Evolutionary conservation across 2,888 invertebrate genomes (phyloP).

Genomic region (Drosophila melanosoma): DNA sequence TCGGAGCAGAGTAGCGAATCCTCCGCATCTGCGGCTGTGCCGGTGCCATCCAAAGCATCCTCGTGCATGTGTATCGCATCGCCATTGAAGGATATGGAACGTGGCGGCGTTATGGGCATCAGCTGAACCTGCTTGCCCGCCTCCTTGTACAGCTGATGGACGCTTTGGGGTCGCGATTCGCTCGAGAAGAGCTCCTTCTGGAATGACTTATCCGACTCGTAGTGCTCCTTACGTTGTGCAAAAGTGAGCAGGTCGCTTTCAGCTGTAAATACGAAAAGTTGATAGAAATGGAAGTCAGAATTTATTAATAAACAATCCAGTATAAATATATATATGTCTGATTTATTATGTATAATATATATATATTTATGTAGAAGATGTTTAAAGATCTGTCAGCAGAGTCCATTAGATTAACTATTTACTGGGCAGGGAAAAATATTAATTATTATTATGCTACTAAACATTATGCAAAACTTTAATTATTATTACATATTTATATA

Average conservation of each 20-base stretch:
- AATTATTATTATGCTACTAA: no score
- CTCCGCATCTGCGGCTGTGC: constrained; percentile 40
- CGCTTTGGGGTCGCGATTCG: constrained; percentile 90
- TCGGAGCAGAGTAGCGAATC: constrained; percentile 91
- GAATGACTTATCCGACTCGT: constrained; percentile 89
- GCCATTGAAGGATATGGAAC: constrained; percentile 69
- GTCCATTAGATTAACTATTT: neutral
- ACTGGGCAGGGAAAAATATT: no score
- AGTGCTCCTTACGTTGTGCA: constrained; percentile 92
- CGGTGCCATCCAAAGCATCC: constrained; percentile 57
- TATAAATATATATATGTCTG: neutral
- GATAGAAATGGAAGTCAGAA: neutral
- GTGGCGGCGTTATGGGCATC: constrained; percentile 72
- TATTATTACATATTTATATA: no score
- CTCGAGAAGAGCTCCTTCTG: constrained; percentile 91
- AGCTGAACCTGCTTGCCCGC: constrained; percentile 87
- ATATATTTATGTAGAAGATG: no score
- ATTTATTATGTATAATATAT: no score
- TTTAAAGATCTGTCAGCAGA: neutral
- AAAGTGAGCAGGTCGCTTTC: constrained; percentile 96
- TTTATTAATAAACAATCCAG: neutral
- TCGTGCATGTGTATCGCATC: constrained; percentile 54
- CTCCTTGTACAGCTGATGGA: constrained; percentile 91
- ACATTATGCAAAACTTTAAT: no score
- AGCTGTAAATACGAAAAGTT: constrained; percentile 87